A percentile compares a stretch with the other conserved stretches of the same genome.
phyloP scores from a whole-genome alignment of 2,888 invertebrate species.

The Euzophera pinguis region DNA sequence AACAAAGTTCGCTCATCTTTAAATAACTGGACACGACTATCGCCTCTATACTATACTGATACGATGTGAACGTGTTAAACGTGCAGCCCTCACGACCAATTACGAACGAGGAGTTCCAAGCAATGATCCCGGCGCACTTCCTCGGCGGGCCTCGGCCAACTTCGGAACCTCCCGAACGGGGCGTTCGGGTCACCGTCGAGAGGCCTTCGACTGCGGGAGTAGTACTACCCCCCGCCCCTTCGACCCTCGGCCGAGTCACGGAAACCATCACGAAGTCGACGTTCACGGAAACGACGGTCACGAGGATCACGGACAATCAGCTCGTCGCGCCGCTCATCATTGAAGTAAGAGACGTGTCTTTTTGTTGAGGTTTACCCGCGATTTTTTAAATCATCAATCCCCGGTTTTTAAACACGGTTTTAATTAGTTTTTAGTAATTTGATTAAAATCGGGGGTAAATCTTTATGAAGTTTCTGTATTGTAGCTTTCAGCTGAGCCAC shows the following conservation, averaged over 20 bases:
- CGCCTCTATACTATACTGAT: constrained; percentile 32
- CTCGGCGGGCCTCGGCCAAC: constrained; percentile 73
- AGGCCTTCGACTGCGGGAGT: constrained; percentile 83
- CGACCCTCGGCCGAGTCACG: constrained; percentile 91
- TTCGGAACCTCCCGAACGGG: constrained; percentile 53
- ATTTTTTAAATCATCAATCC: background rate
- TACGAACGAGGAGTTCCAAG: constrained; percentile 96
- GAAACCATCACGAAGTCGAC: constrained; percentile 98
- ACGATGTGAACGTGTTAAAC: constrained; percentile 76
- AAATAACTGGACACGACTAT: constrained; percentile 20
- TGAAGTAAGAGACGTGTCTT: constrained; percentile 83
- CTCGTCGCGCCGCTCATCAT: constrained; percentile 91
- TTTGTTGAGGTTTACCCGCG: constrained; percentile 12
- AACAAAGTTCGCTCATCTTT: background rate
- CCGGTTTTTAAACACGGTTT: too few relatives aligned
- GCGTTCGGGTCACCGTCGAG: constrained; percentile 92
- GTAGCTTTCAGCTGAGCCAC: constrained; percentile 2
- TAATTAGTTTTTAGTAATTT: background rate
- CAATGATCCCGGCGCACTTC: constrained; percentile 96
- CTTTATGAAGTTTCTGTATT: background rate
- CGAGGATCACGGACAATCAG: constrained; percentile 95
- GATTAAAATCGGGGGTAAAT: background rate
- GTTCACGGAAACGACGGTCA: constrained; percentile 96
- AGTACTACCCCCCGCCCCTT: constrained; percentile 89
- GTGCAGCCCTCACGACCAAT: constrained; percentile 88